Evolutionary conservation across 2,888 invertebrate species (phyloP), one percentile per base, ranked within the genome.

Genomic region (Gastracanthus pulcherrimus): DNA sequence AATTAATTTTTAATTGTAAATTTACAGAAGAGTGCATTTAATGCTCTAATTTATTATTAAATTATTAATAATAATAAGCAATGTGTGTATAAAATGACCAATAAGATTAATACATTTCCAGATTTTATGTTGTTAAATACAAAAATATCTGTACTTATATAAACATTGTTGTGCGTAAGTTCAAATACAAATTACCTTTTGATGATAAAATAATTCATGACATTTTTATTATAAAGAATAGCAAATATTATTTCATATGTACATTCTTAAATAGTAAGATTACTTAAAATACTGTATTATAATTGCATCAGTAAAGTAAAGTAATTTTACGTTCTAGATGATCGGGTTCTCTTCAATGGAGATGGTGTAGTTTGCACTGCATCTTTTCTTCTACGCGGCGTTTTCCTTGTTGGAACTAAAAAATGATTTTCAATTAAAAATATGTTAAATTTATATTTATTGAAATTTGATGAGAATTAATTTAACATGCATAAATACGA

Each of bases 281-380:
- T 66, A 70, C 9, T 78, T 45, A 60, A 26, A 38, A 74, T 51
- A 71, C 62, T n/a, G n/a, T n/a, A n/a, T 69, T 48, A 26, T 60
- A 48, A n/a, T 60, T 78, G 31, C 23, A 66, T 16, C 2, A 41
- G 13, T 45, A 34, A 71, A 41, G 13, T 45, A 34, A 71, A 62
- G 31, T 66, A 31, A 62, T 29, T 45, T 80, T 60, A 75, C 19
- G 31, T 31, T 7, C 70, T 80, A 55, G 76, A 67, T 9, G 80
- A 75, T 41, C 75, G 77, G 7, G 67, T 76, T 41, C 70, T 66
- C 67, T 75, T 83, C n/a, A 19, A 7, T 26, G 72, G 36, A 13
- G 80, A 26, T 72, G 38, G n/a, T n/a, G 36, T 45, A 34, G 77
- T 71, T 19, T 19, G n/a, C 3, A 31, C 13, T 11, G 5, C 31